Percentiles rank a stretch among this genome's conserved stretches.
These are phyloP conservation scores for Cryptoblepharus egeriae DNA, from an alignment of 2,797 vertebrate species.

Conservation along the genomic window DNA sequence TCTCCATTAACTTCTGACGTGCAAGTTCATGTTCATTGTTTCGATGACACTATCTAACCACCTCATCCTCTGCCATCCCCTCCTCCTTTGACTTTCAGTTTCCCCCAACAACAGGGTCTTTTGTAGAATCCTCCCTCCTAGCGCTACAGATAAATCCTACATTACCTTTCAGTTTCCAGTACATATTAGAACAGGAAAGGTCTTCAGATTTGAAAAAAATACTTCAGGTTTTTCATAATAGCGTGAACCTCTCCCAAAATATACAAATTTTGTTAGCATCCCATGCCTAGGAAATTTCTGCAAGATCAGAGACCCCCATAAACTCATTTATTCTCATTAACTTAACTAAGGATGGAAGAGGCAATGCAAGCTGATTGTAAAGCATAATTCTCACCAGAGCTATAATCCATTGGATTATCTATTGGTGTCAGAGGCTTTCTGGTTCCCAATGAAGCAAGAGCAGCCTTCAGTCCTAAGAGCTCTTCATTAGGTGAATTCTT, in stretches of 20 bases:
- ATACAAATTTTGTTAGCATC: neutral
- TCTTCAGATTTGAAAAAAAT: neutral
- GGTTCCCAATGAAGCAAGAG: constrained; percentile 74
- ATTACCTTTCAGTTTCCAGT: too few species aligned
- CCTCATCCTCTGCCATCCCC: too few species aligned
- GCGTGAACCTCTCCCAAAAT: neutral
- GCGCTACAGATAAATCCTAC: too few species aligned
- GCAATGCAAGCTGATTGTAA: neutral
- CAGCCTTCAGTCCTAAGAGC: constrained; percentile 74
- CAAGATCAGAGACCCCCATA: neutral
- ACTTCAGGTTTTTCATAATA: too few species aligned
- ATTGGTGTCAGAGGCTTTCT: constrained; percentile 87
- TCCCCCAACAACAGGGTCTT: too few species aligned
- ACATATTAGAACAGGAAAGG: neutral
- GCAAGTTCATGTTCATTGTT: too few species aligned
- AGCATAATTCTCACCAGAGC: constrained; percentile 81
- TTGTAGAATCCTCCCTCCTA: too few species aligned
- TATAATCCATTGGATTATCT: constrained; percentile 83
- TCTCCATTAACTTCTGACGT: too few species aligned
- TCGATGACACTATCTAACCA: too few species aligned
- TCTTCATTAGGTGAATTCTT: constrained; percentile 60
- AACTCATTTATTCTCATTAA: too few species aligned
- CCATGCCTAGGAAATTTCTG: neutral
- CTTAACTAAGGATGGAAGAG: too few species aligned
- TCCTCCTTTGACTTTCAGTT: too few species aligned